Evolutionary conservation across 2,888 invertebrate genomes (phyloP).

Genomic region (Pammene fasciana): DNA sequence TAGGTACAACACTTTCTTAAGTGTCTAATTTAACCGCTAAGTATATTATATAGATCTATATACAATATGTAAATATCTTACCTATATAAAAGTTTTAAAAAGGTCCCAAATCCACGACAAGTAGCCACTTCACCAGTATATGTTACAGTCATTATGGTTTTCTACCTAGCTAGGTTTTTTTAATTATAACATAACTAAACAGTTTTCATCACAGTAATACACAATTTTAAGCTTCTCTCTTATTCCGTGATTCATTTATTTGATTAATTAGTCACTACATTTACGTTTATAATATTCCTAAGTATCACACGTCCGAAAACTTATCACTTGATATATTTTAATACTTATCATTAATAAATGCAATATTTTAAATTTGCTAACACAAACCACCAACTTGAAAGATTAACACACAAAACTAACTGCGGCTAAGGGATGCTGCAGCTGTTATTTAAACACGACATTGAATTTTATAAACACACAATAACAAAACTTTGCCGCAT

Average conservation of each 20-base stretch:
- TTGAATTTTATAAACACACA: slow-evolving; percentile 15
- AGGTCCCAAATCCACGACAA: slow-evolving; percentile 93
- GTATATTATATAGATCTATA: background rate
- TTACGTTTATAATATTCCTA: background rate
- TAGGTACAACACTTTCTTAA: background rate
- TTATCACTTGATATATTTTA: background rate
- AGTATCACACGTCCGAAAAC: slow-evolving; percentile 4
- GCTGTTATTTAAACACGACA: slow-evolving; percentile 27
- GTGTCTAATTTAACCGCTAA: background rate
- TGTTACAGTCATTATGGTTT: slow-evolving; percentile 89
- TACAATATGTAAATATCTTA: slow-evolving; percentile 62
- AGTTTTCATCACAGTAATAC: slow-evolving; percentile 1
- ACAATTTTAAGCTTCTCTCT: background rate
- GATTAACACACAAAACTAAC: background rate
- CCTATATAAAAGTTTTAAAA: slow-evolving; percentile 92
- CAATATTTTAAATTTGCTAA: slow-evolving; percentile 9
- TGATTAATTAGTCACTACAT: no score
- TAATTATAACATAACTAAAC: no score
- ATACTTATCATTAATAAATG: slow-evolving; percentile 15
- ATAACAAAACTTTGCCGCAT: background rate
- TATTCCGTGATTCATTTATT: background rate
- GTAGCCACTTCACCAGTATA: slow-evolving; percentile 94
- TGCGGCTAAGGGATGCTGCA: slow-evolving; percentile 3
- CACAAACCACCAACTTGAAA: background rate
- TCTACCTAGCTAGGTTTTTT: background rate